Base-by-base conservation (phyloP, 2,888 invertebrate species). In the Ophion ventricosus region DNA sequence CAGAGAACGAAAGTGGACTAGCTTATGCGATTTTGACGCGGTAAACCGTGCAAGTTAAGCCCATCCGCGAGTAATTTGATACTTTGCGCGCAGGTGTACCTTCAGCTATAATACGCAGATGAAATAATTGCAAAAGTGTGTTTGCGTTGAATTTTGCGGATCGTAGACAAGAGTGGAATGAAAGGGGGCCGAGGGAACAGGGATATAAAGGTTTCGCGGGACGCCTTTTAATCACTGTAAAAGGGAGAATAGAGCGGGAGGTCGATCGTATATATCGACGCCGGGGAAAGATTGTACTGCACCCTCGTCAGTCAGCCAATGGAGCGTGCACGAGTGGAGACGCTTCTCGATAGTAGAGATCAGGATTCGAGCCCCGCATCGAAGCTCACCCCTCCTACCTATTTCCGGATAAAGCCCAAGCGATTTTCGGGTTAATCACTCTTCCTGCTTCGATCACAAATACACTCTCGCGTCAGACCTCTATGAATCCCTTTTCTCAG, bases 401-500 rank as follows among this genome's bases (percentile, higher is more conserved):
- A 40, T 66, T 29, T 54, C 64, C 40, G 77, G 76, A 84, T 86
- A 86, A 86, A 86, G 84, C 86, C 79, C 82, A 61, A 77, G 57
- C 83, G 87, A 89, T 88, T 89, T 88, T 87, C 86, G 86, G 89
- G 88, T 90, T 90, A 86, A 89, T 90, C 90, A 87, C 89, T 88
- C 84, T 82, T 79, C 72, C 74, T 43, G 77, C 64, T 78, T 61
- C 75, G 63, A 70, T 77, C 69, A 63, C 61, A 29, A 3, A 29
- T 5, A n/a, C 77, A 64, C 84, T 64, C 70, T 74, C 57, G 61
- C 73, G 67, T 80, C 83, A 67, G 66, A n/a, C n/a, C 79, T n/a
- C 79, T 63, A 59, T 67, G 26, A 59, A 35, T 57, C 61, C 40
- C 63, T 67, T 70, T 72, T 57, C 74, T 59, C 67, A 29, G 11